Conservation (phyloP, 1,140 invertebrate species). For the Littorina saxatilis region DNA sequence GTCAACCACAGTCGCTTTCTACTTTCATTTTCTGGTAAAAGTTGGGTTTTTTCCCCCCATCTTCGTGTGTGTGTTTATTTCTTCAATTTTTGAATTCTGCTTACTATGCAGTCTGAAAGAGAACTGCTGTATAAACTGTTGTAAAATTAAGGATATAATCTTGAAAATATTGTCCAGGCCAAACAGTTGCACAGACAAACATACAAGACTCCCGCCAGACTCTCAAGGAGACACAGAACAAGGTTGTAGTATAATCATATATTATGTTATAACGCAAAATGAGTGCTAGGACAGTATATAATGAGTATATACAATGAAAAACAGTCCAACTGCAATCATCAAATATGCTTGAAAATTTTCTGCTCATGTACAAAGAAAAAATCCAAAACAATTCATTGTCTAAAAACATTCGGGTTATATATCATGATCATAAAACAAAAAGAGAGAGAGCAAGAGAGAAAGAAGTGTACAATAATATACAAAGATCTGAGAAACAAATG, state of each 20-base stretch:
- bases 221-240: not conserved
- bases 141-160: too few species aligned
- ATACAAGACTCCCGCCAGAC: not conserved
- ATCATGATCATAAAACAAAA: conserved; percentile 8
- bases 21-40: too few species aligned
- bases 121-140: too few species aligned
- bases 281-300: conserved; percentile 18
- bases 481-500: conserved; percentile 29
- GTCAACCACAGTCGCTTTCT: too few species aligned
- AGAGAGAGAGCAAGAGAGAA: too few species aligned
- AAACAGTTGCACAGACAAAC: too few species aligned
- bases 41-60: too few species aligned
- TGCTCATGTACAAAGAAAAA: conserved; percentile 17
- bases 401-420: conserved; percentile 10
- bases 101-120: too few species aligned
- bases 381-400: conserved; percentile 13
- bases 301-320: conserved; percentile 30
- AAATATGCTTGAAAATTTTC: conserved; percentile 16
- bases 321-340: conserved; percentile 21
- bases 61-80: too few species aligned
- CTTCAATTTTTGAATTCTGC: too few species aligned
- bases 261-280: conserved; percentile 26
- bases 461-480: conserved; percentile 22
- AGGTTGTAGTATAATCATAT: conserved; percentile 21
- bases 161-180: too few species aligned